Base-by-base conservation (phyloP, 2,797 vertebrate genomes). In the Gobio occitaniae region DNA sequence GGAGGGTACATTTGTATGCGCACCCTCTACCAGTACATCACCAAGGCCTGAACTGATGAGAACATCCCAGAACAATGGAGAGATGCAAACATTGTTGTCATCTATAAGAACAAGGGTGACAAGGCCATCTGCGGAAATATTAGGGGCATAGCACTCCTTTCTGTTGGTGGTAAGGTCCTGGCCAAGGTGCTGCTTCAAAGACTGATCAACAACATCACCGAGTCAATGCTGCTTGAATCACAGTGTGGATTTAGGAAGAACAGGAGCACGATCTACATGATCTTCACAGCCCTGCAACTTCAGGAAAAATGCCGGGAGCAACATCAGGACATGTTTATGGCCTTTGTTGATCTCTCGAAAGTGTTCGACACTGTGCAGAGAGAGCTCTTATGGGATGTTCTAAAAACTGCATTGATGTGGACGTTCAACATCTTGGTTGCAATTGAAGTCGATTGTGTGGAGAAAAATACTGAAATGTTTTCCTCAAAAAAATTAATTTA, bases 101-200 rank as follows among this genome's bases (percentile, higher is more conserved):
- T 77, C 19, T 84, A 84, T 68, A 77, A 84, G 41, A 83, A 56
- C 16, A 70, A 61, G 13, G 77, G 76, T 44, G 84, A 71, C 13
- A 85, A 71, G 17, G 21, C 38, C 54, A 63, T 63, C 5, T 85
- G 52, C n/a, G 19, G 65, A n/a, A 69, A 78, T 7, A 50, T 47
- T 25, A 50, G 78, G 50, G 48, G 83, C 32, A 78, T 69, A 61
- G 36, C 66, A 59, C 75, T 83, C 9, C 74, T 85, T 78, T 48
- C 79, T 47, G 83, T 85, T 69, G 83, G 71, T 29, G 79, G 69
- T 13, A 86, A 86, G 71, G 80, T 88, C 74, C 56, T 86, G 59
- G 74, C 75, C 9, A 85, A 84, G n/a, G 44, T 48, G 21, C 12
- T 71, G 68, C 19, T 47, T 21, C 68, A 21, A 6, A 75, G 52